phyloP scores from a whole-genome alignment of 2,888 invertebrate species.

The Thymelicus sylvestris region DNA sequence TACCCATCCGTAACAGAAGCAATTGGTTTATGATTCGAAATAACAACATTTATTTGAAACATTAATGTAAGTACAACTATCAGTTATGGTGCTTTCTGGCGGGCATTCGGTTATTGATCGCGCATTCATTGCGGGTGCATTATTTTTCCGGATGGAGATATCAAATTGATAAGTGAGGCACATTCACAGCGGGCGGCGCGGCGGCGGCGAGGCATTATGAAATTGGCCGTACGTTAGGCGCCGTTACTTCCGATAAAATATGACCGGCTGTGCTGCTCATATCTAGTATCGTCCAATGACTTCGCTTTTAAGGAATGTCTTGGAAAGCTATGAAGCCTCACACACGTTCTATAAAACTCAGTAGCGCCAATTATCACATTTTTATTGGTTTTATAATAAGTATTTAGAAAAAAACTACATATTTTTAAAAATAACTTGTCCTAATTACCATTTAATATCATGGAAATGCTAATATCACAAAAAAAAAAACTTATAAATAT shows the following conservation, averaged over 20 bases:
- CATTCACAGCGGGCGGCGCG: slow-evolving; percentile 68
- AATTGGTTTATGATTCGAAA: too few relatives aligned
- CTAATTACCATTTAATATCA: not conserved
- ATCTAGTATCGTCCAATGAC: slow-evolving; percentile 58
- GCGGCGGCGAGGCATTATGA: slow-evolving; percentile 76
- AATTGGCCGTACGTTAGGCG: slow-evolving; percentile 84
- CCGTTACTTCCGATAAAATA: slow-evolving; percentile 84
- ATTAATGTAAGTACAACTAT: slow-evolving; percentile 10
- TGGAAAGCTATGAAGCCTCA: too few relatives aligned
- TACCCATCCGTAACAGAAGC: too few relatives aligned
- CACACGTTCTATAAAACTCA: too few relatives aligned
- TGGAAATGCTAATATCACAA: slow-evolving; percentile 6
- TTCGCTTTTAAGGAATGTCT: slow-evolving; percentile 11
- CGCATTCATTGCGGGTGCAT: slow-evolving; percentile 65
- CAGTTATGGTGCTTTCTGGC: slow-evolving; percentile 8
- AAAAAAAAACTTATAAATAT: slow-evolving; percentile 53
- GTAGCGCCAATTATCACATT: too few relatives aligned
- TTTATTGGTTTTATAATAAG: too few relatives aligned
- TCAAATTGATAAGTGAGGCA: slow-evolving; percentile 84
- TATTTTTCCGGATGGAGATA: slow-evolving; percentile 81
- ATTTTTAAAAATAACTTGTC: not conserved
- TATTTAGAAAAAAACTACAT: not conserved
- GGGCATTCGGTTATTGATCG: slow-evolving; percentile 50
- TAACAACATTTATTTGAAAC: not conserved
- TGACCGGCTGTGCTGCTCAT: slow-evolving; percentile 79